These are phyloP conservation scores for Pao palembangensis DNA, from an alignment of 2,113 vertebrate genomes.

Conservation along the genomic window DNA sequence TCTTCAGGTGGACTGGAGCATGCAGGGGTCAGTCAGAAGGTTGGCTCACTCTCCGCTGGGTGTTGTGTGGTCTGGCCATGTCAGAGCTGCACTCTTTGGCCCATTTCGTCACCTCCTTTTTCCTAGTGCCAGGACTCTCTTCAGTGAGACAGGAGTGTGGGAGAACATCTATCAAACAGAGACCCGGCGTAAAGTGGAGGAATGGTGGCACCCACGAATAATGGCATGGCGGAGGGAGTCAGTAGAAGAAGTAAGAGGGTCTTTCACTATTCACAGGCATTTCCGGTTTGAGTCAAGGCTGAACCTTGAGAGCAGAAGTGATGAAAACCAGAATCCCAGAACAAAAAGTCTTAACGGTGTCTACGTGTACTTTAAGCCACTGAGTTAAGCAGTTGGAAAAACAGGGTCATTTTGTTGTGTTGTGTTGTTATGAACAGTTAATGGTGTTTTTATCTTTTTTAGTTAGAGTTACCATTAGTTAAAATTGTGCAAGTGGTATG, in stretches of 20 bases:
- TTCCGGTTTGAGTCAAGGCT: neutral
- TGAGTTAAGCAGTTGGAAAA: neutral
- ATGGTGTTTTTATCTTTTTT: too few species aligned
- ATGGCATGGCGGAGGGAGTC: conserved; percentile 76
- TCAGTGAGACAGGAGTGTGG: conserved; percentile 88
- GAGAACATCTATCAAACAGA: conserved; percentile 80
- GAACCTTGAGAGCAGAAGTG: neutral
- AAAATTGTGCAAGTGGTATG: too few species aligned
- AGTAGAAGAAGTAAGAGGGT: conserved; percentile 76
- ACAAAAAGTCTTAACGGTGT: neutral
- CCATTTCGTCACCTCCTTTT: neutral
- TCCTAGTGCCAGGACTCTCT: conserved; percentile 71
- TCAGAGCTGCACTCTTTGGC: conserved; percentile 11
- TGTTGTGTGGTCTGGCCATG: conserved; percentile 39
- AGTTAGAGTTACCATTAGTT: too few species aligned
- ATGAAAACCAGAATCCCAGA: neutral
- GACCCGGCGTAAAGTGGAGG: conserved; percentile 84
- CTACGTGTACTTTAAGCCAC: neutral
- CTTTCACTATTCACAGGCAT: neutral
- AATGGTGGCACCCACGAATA: conserved; percentile 85
- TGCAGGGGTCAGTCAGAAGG: conserved; percentile 65
- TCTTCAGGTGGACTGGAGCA: conserved; percentile 55
- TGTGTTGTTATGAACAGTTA: neutral
- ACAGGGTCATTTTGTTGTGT: neutral
- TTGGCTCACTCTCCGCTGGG: conserved; percentile 55